Base-by-base conservation (phyloP, 2,888 invertebrate genomes). In the Meiosimyza decipiens region DNA sequence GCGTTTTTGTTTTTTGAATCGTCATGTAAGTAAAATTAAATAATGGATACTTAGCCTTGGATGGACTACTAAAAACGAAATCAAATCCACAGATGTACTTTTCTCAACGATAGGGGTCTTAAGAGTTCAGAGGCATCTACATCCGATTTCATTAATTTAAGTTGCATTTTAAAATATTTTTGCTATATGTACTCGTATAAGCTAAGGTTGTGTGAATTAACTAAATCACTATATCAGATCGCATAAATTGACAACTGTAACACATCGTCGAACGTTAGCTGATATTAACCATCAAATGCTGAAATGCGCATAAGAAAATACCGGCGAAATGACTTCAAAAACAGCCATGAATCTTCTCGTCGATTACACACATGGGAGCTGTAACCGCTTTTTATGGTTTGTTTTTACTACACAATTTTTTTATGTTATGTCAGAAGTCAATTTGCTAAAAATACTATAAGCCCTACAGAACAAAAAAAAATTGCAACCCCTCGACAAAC, bases 341-440 rank as follows among this genome's bases (percentile, higher is more conserved):
- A 28, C 49, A 65, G 50, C 18, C 65, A 65, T 65, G 57, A 71
- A 59, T 71, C 72, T 68, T 50, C 54, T 76, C 69, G 66, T 68
- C 79, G 82, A 87, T 86, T 84, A 84, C 85, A 83, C 87, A 86
- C 87, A 86, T 85, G 87, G 87, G 87, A 87, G 86, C 85, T 83
- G 85, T 87, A 87, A 85, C 85, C 86, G 82, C 86, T 81, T 83
- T 84, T 84, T 84, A 84, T 83, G 84, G 83, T 82, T 84, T 84
- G 81, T 81, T 83, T 81, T 79, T 79, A 78, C 79, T 80, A 78
- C 80, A 80, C 80, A 79, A 78, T 54, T 71, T 69, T 67, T 67
- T 72, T 75, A 64, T 74, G 69, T 71, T 66, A 40, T 71, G 74
- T 33, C 73, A 40, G 22, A 67, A 66, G 73, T 68, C 68, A 74